A percentile compares a stretch with the other conserved stretches of the same genome.
These are phyloP conservation scores for Saccostrea cuccullata DNA, from an alignment of 1,140 invertebrate species.

Conservation along the genomic window DNA sequence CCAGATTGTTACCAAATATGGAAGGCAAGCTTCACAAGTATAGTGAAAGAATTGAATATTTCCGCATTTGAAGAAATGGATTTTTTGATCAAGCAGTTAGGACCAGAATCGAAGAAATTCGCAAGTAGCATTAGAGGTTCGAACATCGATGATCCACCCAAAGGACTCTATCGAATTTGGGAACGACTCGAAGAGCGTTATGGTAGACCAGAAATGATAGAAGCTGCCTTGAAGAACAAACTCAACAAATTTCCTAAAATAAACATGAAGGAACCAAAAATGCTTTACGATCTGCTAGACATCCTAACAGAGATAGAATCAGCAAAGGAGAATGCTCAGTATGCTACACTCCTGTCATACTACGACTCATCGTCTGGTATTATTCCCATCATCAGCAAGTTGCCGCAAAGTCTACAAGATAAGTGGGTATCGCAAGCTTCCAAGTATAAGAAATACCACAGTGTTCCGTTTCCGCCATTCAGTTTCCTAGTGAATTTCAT, in stretches of 20 bases:
- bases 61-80: slow-evolving; percentile 42
- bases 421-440: too few species aligned
- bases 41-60: slow-evolving; percentile 31
- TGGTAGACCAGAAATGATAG: slow-evolving; percentile 32
- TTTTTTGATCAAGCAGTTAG: slow-evolving; percentile 43
- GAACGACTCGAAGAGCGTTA: slow-evolving; percentile 60
- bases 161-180: slow-evolving; percentile 43
- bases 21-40: slow-evolving; percentile 46
- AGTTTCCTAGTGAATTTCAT: slow-evolving; percentile 13
- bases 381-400: too few species aligned
- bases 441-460: too few species aligned
- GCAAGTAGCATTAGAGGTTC: slow-evolving; percentile 43
- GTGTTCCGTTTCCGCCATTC: slow-evolving; percentile 48
- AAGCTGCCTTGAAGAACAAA: too few species aligned
- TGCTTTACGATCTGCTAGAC: too few species aligned
- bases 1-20: slow-evolving; percentile 42
- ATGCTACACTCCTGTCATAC: too few species aligned
- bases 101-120: too few species aligned
- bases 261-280: too few species aligned
- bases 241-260: slow-evolving; percentile 17
- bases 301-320: too few species aligned
- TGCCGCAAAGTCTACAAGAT: too few species aligned
- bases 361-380: too few species aligned
- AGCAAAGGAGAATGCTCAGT: too few species aligned
- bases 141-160: slow-evolving; percentile 2